Evolutionary conservation across 2,797 vertebrate genomes (phyloP).

Genomic region (Vespertilio murinus): DNA sequence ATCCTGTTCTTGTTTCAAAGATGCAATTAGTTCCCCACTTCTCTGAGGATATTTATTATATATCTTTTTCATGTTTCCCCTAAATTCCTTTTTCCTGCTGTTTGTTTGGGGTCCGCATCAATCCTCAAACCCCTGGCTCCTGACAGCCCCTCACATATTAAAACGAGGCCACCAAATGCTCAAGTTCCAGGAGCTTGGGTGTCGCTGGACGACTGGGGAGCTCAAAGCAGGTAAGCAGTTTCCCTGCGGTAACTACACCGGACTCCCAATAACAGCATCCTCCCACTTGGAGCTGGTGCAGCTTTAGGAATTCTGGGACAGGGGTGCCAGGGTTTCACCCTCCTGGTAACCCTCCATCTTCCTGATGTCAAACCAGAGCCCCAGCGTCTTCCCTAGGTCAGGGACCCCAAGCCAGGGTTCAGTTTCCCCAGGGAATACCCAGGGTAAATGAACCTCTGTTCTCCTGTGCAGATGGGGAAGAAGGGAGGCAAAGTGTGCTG

Average conservation of each 20-base stretch:
- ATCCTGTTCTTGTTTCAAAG: conserved; percentile 34
- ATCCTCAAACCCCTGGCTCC: background rate
- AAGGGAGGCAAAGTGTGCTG: background rate
- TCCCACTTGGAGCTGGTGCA: background rate
- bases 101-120: background rate
- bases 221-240: background rate
- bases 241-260: background rate
- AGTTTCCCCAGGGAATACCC: background rate
- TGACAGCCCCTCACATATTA: background rate
- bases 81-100: background rate
- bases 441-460: background rate
- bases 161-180: background rate
- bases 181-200: background rate
- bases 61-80: background rate
- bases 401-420: background rate
- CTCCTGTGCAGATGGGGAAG: background rate
- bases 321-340: background rate
- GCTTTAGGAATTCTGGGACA: background rate
- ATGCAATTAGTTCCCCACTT: background rate
- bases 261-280: background rate
- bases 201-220: background rate
- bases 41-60: background rate
- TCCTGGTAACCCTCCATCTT: background rate
- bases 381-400: background rate
- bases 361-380: background rate